Conservation (phyloP, 2,888 invertebrate species). For the Seladonia tumulorum region DNA sequence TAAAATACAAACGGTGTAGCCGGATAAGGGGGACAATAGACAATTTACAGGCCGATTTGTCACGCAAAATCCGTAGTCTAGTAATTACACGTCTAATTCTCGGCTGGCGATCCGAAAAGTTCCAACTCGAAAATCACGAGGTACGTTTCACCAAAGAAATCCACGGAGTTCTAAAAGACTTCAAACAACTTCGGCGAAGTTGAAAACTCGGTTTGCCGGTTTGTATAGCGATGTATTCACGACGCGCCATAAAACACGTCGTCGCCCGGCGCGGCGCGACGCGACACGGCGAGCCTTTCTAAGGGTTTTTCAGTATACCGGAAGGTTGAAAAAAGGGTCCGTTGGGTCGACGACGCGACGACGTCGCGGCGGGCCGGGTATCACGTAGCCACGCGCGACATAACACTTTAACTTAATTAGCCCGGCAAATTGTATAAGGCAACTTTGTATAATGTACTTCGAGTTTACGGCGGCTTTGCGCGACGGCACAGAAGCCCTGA, state of each 20-base stretch:
- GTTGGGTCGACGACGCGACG: neutral
- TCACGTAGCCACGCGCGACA: conserved; percentile 47
- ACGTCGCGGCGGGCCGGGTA: conserved; percentile 14
- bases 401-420: conserved; percentile 72
- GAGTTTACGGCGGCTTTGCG: conserved; percentile 59
- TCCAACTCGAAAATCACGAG: neutral
- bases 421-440: conserved; percentile 70
- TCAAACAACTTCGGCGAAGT: conserved; percentile 15
- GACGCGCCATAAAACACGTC: neutral
- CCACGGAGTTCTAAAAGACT: conserved; percentile 12
- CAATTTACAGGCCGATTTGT: neutral
- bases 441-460: conserved; percentile 67
- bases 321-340: neutral
- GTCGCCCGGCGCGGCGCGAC: neutral
- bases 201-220: conserved; percentile 8
- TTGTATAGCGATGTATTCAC: conserved; percentile 2
- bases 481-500: conserved; percentile 60
- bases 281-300: neutral
- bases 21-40: too few species aligned
- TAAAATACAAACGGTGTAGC: too few species aligned
- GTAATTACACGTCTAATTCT: conserved; percentile 8
- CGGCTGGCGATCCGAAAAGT: neutral
- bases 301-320: neutral
- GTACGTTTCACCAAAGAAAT: neutral
- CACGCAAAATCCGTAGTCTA: neutral